A percentile compares a stretch with the other conserved stretches of the same genome.
Evolutionary conservation across 1,140 invertebrate species (phyloP).

Genomic region (Micrasema longulum): DNA sequence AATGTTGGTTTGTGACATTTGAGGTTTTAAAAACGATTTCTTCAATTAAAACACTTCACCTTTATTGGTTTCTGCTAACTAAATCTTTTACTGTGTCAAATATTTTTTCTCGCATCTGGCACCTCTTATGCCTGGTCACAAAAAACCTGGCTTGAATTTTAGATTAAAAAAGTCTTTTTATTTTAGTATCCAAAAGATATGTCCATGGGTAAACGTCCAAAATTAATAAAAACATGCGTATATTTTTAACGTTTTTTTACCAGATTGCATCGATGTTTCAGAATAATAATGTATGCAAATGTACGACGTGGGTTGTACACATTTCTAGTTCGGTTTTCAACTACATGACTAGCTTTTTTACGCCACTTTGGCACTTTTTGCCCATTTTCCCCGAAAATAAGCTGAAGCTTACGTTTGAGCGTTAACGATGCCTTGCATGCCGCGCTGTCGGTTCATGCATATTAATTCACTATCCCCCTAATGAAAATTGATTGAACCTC

Average conservation of each 20-base stretch:
- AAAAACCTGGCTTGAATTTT: too few species aligned
- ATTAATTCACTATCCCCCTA: conserved; percentile 25
- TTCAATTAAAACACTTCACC: too few species aligned
- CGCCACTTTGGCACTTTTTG: neutral
- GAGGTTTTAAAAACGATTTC: too few species aligned
- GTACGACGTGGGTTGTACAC: neutral
- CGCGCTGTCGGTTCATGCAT: neutral
- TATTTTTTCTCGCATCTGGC: too few species aligned
- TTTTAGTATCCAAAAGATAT: too few species aligned
- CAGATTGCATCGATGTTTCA: neutral
- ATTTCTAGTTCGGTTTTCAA: neutral
- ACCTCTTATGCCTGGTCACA: too few species aligned
- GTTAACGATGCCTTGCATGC: conserved; percentile 9
- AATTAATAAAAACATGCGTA: too few species aligned
- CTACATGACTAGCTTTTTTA: neutral
- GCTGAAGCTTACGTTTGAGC: neutral
- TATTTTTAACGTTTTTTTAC: neutral
- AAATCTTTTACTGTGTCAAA: too few species aligned
- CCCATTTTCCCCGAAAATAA: neutral
- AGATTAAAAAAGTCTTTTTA: too few species aligned
- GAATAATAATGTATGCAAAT: neutral
- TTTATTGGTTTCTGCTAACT: too few species aligned
- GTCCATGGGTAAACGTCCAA: too few species aligned
- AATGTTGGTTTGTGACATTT: too few species aligned
- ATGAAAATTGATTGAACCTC: conserved; percentile 29